Base-by-base conservation (phyloP, 2,888 invertebrate species). In the Agapostemon virescens region DNA sequence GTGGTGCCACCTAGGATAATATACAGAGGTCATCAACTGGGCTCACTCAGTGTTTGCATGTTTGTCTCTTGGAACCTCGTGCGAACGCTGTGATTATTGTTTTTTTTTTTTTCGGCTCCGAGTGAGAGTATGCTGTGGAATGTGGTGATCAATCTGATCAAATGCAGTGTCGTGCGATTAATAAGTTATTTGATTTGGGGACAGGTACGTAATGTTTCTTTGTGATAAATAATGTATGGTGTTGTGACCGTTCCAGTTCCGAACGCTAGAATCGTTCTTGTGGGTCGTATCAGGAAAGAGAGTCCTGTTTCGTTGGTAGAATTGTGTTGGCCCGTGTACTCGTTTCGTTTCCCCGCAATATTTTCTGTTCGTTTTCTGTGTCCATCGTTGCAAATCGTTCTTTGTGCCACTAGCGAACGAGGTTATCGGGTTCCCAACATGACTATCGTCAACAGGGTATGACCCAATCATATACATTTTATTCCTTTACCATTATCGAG, bases 101-200 rank as follows among this genome's bases (percentile, higher is more conserved):
- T 58, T 11, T 49, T 74, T 61, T 58, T 11, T 49, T 74, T 23
- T 69, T 0, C 26, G n/a, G 23, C n/a, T 52, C 55, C 20, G 63
- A 64, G 40, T 30, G 67, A 40, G 6, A 87, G 33, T 67, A 91
- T 91, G 91, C 79, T 91, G 55, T 88, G 89, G 87, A 84, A 86
- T 77, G 49, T 89, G 33, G 78, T 90, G 33, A 76, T 75, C n/a
- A n/a, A n/a, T 74, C 75, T 85, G 63, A 55, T 91, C 55, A 86
- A 84, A 68, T 81, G 79, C 30, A 72, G 88, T 75, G 63, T 90
- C 42, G 73, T 77, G 63, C 79, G 84, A 73, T 58, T 86, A 70
- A 77, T 88, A 81, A 74, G 75, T 74, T 83, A 82, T 74, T 87
- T 79, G 26, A 67, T 79, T 74, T 83, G 79, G 79, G 66, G 58